Base-by-base conservation (phyloP, 2,888 invertebrate species). In the Leptodirus hochenwartii region DNA sequence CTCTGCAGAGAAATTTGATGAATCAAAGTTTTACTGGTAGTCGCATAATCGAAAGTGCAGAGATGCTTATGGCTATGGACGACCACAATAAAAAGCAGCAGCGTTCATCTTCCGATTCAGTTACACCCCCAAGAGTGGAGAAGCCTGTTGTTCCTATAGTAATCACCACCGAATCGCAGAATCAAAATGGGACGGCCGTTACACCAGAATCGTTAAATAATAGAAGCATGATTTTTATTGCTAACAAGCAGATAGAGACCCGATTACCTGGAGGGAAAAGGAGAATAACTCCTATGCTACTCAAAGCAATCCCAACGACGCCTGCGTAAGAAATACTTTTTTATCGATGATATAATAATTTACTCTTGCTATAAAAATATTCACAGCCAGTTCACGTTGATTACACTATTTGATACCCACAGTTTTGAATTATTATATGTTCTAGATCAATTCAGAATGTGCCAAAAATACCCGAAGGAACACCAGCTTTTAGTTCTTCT, bases 221-320 rank as follows among this genome's bases (percentile, higher is more conserved):
- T 9, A 32, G 32, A 16, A 50, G 41, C 5, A 54, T 65, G 3
- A 58, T 72, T 41, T 68, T 74, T 9, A 78, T 85, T 1, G 70
- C 74, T 39, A 81, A 76, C 58, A 78, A 88, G 41, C 93, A 95
- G 64, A 84, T 91, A 13, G 93, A 95, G 60, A 90, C 87, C 0
- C 66, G 85, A 38, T 82, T 90, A 3, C 79, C 88, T 2, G 93
- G 95, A 57, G 98, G 96, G 17, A 81, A 87, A 55, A 62, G 96
- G 23, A 66, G 96, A 37, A 98, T 98, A 40, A 96, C 93, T 5
- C 96, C 96, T 0, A 85, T 96, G 58, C 90, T 88, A 51, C 76
- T 96, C 44, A 84, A 88, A 12, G 38, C 49, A 4, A 40, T 41
- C 3, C 42, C 46, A 10, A 39, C 43, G 5, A 38, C 40, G 17